Evolutionary conservation across 2,888 invertebrate species (phyloP), one percentile per base, ranked within the genome.

Genomic region (Mimachlamys varia): DNA sequence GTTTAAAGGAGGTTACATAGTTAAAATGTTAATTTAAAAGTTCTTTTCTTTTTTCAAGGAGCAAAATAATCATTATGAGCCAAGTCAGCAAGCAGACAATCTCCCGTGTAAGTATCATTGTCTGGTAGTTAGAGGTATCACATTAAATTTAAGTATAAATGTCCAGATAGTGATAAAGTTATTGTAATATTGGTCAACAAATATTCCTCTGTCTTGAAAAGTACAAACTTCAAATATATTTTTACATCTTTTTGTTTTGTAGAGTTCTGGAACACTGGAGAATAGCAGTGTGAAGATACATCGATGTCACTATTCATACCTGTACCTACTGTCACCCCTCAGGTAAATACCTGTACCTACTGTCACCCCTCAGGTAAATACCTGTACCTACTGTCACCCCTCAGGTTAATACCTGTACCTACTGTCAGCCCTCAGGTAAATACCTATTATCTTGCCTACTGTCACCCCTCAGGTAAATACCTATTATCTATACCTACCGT

Each of bases 21-120:
- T n/a, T n/a, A 3, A 44, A 44, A 44, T 44, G 44, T 44, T 7
- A 44, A 44, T 7, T 44, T 10, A 10, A 19, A n/a, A 19, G 62
- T n/a, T 89, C 37, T 2, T 50, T 50, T 91, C 89, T 88, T 90
- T 87, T 87, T 94, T 94, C 27, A 94, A 96, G 96, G 50, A 96
- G 96, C 93, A 96, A 96, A 93, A 94, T 97, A 89, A 96, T 97
- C 44, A 95, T 97, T 13, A 95, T 96, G 96, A 96, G 96, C 89
- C 96, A 96, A 94, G 96, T 97, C 89, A 95, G 96, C 92, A 96
- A 96, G 90, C 96, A 96, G 92, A 96, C 96, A 0, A 94, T 97
- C 37, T 95, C 96, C 12, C 94, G 96, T 94, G 96, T 96, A 92
- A 94, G 96, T 94, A 53, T 33, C 44, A 44, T 7, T 44, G 44